phyloP scores from a whole-genome alignment of 2,797 vertebrate species.

The Galago senegalensis region DNA sequence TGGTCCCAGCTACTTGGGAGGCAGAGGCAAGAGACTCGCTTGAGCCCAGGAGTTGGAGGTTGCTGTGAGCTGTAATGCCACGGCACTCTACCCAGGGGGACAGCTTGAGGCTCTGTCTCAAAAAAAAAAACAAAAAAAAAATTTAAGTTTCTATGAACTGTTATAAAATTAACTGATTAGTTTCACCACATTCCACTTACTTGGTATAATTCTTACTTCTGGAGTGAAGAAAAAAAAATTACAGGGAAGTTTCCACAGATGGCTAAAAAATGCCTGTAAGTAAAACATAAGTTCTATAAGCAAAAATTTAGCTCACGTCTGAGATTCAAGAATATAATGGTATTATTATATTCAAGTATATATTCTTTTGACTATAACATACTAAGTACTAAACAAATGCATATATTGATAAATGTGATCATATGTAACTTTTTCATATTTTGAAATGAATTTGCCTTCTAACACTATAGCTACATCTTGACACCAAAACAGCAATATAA shows the following conservation, averaged over 20 bases:
- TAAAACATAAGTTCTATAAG: conserved; percentile 60
- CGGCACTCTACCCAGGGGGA: too few species aligned
- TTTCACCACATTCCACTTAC: conserved; percentile 74
- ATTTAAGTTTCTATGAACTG: not conserved
- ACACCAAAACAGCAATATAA: conserved; percentile 43
- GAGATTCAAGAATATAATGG: conserved; percentile 4
- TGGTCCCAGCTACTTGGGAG: too few species aligned
- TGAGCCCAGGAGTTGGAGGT: too few species aligned
- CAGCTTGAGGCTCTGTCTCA: too few species aligned
- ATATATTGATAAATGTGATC: not conserved
- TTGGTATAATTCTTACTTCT: conserved; percentile 68
- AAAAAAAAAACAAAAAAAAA: too few species aligned
- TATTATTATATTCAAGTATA: conserved; percentile 16
- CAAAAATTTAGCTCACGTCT: conserved; percentile 55
- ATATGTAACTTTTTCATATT: not conserved
- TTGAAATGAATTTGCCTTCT: conserved; percentile 50
- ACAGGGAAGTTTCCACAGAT: conserved; percentile 38
- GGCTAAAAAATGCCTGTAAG: conserved; percentile 59
- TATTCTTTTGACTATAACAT: not conserved
- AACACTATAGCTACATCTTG: conserved; percentile 10
- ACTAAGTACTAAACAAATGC: conserved; percentile 29
- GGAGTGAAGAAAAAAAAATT: conserved; percentile 70
- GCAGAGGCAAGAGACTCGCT: too few species aligned
- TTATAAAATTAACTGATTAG: conserved; percentile 45
- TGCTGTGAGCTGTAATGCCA: too few species aligned